A percentile compares a stretch with the other conserved stretches of the same genome.
These are phyloP conservation scores for Channa maculata DNA, from an alignment of 2,113 vertebrate genomes.

Conservation along the genomic window DNA sequence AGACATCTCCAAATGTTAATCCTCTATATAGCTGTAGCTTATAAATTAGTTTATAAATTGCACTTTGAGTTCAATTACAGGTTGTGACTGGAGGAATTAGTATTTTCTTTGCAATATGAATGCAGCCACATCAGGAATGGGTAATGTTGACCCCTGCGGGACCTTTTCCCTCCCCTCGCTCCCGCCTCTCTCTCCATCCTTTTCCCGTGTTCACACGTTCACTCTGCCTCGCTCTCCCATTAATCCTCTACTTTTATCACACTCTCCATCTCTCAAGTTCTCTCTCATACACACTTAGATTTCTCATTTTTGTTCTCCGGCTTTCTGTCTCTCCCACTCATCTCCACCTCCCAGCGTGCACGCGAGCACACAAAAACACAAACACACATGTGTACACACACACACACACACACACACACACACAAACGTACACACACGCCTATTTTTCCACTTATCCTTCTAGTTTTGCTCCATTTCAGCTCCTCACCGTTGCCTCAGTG, in stretches of 20 bases:
- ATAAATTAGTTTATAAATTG: no score
- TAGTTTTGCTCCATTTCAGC: background rate
- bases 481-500: background rate
- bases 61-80: no score
- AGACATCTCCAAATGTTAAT: no score
- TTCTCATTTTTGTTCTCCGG: slow-evolving; percentile 14
- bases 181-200: background rate
- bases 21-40: no score
- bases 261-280: slow-evolving; percentile 24
- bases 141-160: background rate
- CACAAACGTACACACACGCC: no score
- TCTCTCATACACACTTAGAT: background rate
- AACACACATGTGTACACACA: no score
- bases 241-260: slow-evolving; percentile 53
- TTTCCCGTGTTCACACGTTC: slow-evolving; percentile 1
- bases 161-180: slow-evolving; percentile 50
- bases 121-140: no score
- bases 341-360: slow-evolving; percentile 11
- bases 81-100: no score
- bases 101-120: no score
- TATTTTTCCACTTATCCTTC: background rate
- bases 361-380: background rate
- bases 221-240: slow-evolving; percentile 34
- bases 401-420: no score
- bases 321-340: slow-evolving; percentile 1